Percentiles rank a stretch among this genome's conserved stretches.
Conservation (phyloP, 2,888 invertebrate genomes). For the Atrina japonica region DNA sequence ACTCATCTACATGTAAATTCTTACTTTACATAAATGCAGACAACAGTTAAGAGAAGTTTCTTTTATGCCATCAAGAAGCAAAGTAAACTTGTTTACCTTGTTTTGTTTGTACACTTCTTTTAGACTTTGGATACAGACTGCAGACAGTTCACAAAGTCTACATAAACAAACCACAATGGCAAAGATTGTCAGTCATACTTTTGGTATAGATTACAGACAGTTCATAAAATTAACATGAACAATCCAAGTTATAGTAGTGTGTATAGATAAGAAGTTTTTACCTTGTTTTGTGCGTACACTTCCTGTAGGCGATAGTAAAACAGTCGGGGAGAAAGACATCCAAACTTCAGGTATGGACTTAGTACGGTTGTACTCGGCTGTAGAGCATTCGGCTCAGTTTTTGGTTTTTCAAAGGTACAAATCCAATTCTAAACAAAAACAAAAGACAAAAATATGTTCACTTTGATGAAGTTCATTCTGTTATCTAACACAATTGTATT, state of each 20-base stretch:
- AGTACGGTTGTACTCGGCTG: constrained; percentile 91
- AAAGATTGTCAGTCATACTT: too few relatives aligned
- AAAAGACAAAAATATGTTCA: constrained; percentile 4
- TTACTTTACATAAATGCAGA: too few relatives aligned
- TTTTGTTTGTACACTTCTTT: too few relatives aligned
- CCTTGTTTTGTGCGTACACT: constrained; percentile 84
- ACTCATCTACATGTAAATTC: too few relatives aligned
- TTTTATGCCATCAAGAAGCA: too few relatives aligned
- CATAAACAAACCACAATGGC: too few relatives aligned
- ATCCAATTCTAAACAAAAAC: constrained; percentile 88
- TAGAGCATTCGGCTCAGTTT: constrained; percentile 92
- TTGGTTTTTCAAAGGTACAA: constrained; percentile 91
- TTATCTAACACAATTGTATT: not conserved
- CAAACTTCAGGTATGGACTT: constrained; percentile 92
- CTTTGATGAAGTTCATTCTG: not conserved
- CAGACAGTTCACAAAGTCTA: too few relatives aligned
- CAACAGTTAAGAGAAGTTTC: too few relatives aligned
- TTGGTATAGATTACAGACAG: too few relatives aligned
- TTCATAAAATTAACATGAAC: too few relatives aligned
- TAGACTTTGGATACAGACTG: too few relatives aligned
- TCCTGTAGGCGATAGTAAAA: constrained; percentile 85
- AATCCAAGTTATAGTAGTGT: not conserved
- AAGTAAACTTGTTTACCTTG: too few relatives aligned
- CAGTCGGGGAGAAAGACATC: constrained; percentile 75
- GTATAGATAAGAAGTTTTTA: constrained; percentile 57